Evolutionary conservation across 2,888 invertebrate species (phyloP).

Genomic region (Oxystoma pomonae): DNA sequence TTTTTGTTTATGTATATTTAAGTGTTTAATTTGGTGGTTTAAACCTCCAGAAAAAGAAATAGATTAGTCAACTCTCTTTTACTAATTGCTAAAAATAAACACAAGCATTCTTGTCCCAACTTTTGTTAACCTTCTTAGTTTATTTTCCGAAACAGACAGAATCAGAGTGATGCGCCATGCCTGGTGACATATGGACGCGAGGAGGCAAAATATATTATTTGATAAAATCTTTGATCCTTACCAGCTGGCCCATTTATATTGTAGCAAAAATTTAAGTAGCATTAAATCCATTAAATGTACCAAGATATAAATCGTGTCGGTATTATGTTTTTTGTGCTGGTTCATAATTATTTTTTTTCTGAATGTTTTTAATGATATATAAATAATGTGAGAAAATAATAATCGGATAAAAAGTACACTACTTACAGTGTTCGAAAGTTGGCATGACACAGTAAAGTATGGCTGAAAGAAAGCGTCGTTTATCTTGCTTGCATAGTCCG

Average conservation of each 20-base stretch:
- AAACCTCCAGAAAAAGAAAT: neutral
- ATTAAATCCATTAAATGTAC: constrained; percentile 35
- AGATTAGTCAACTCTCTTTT: neutral
- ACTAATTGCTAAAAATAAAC: neutral
- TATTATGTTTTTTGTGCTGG: neutral
- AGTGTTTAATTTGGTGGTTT: too few species aligned
- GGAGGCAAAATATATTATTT: constrained; percentile 40
- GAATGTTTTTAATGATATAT: too few species aligned
- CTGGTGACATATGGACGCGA: constrained; percentile 40
- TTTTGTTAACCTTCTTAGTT: neutral
- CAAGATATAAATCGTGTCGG: constrained; percentile 36
- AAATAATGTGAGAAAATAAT: too few species aligned
- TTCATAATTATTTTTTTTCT: too few species aligned
- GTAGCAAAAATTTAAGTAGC: constrained; percentile 43
- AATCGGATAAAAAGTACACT: too few species aligned
- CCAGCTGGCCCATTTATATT: constrained; percentile 43
- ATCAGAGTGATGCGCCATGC: constrained; percentile 20
- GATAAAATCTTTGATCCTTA: constrained; percentile 42
- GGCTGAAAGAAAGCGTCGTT: too few species aligned
- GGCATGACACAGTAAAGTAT: too few species aligned
- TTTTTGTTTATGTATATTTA: neutral
- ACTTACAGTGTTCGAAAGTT: too few species aligned
- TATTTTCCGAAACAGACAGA: constrained; percentile 12
- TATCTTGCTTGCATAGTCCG: too few species aligned
- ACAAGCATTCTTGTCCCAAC: constrained; percentile 6